A percentile compares a stretch with the other conserved stretches of the same genome.
Evolutionary conservation across 2,888 invertebrate genomes (phyloP).

Genomic region (Diloba caeruleocephala): DNA sequence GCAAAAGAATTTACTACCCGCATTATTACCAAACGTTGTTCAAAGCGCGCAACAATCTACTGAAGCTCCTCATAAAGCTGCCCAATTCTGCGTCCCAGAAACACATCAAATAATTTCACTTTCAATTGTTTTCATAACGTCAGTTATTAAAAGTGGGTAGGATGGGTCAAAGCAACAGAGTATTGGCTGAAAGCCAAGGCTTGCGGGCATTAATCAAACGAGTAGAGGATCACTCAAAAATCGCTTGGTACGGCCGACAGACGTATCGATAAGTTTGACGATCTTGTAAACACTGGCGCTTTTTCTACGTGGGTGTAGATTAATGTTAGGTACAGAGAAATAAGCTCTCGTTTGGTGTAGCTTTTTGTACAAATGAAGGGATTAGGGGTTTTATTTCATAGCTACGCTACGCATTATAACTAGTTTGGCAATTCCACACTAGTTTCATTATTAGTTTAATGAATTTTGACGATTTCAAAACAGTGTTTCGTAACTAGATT

Average conservation of each 20-base stretch:
- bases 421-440: slow-evolving; percentile 6
- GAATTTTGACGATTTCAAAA: too few species aligned
- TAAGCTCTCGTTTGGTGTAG: slow-evolving; percentile 24
- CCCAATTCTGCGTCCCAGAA: slow-evolving; percentile 39
- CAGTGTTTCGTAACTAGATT: too few species aligned
- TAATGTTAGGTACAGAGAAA: slow-evolving; percentile 37
- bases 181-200: slow-evolving; percentile 57
- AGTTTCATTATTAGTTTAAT: too few species aligned
- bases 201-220: slow-evolving; percentile 63
- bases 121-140: slow-evolving; percentile 65
- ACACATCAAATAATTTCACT: slow-evolving; percentile 54
- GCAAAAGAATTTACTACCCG: slow-evolving; percentile 24
- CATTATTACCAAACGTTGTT: slow-evolving; percentile 40
- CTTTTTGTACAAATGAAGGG: slow-evolving; percentile 9
- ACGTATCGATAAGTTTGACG: slow-evolving; percentile 75
- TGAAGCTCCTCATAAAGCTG: slow-evolving; percentile 42
- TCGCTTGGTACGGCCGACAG: slow-evolving; percentile 66
- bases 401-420: neutral
- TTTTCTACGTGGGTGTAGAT: slow-evolving; percentile 42
- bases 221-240: slow-evolving; percentile 74
- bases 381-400: slow-evolving; percentile 1
- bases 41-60: slow-evolving; percentile 34
- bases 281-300: slow-evolving; percentile 71
- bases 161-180: slow-evolving; percentile 60
- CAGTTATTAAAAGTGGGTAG: slow-evolving; percentile 66